A percentile compares a stretch with the other conserved stretches of the same genome.
Conservation (phyloP, 1,140 invertebrate genomes). For the Ectropis grisescens region DNA sequence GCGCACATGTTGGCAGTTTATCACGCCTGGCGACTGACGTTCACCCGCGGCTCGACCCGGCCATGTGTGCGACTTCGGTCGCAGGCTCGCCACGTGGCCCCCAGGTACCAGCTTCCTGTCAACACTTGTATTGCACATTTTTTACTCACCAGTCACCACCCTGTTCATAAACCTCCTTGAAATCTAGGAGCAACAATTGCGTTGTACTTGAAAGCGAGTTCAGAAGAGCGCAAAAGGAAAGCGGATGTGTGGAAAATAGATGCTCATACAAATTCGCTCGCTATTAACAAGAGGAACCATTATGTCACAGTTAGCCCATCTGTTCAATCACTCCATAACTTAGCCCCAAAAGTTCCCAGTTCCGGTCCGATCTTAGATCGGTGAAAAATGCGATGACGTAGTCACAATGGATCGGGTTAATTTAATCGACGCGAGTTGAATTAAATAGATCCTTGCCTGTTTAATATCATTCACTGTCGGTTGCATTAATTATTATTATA, state of each 20-base stretch:
- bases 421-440: background rate
- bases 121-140: conserved; percentile 38
- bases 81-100: conserved; percentile 42
- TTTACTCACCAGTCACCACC: too few species aligned
- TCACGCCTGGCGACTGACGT: conserved; percentile 24
- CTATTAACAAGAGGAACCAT: too few species aligned
- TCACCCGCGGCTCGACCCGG: conserved; percentile 23
- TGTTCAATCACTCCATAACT: too few species aligned
- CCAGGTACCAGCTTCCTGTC: conserved; percentile 32
- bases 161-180: too few species aligned
- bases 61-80: conserved; percentile 31
- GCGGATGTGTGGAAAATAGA: too few species aligned
- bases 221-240: too few species aligned
- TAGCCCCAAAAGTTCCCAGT: too few species aligned
- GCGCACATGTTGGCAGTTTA: conserved; percentile 34
- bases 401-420: background rate
- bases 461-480: conserved; percentile 8
- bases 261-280: too few species aligned
- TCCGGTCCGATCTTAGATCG: too few species aligned
- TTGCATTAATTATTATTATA: conserved; percentile 27
- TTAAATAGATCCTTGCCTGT: background rate
- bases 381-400: background rate
- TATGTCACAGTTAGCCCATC: too few species aligned
- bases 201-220: too few species aligned
- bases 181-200: too few species aligned